phyloP scores from a whole-genome alignment of 2,797 vertebrate species.

The Petrocephalus sullivani region DNA sequence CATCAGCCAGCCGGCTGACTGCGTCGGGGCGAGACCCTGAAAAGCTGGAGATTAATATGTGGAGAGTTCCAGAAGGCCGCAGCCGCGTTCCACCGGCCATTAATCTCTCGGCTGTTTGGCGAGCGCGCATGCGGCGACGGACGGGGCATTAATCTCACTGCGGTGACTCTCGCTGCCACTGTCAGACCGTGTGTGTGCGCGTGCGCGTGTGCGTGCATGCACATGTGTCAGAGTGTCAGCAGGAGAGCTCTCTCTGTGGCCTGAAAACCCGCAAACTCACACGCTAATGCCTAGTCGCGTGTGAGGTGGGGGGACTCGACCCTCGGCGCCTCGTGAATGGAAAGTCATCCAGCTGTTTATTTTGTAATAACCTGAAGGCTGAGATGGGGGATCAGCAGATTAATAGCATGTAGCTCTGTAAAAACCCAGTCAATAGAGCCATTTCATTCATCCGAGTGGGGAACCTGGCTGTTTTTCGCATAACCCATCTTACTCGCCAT shows the following conservation, averaged over 20 bases:
- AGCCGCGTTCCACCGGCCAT: constrained; percentile 45
- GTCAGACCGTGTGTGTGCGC: background rate
- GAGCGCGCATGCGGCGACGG: background rate
- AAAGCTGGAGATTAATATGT: constrained; percentile 55
- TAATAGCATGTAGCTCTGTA: background rate
- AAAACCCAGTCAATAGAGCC: background rate
- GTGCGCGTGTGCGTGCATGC: constrained; percentile 13
- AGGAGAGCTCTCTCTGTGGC: background rate
- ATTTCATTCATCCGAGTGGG: background rate
- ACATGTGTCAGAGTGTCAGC: background rate
- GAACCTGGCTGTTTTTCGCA: background rate
- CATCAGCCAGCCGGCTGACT: constrained; percentile 48
- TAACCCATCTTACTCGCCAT: background rate
- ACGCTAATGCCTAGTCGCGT: background rate
- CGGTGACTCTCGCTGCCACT: background rate
- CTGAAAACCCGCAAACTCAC: background rate
- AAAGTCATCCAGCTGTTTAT: background rate
- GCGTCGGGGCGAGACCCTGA: constrained; percentile 32
- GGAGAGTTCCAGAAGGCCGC: constrained; percentile 38
- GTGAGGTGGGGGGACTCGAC: background rate
- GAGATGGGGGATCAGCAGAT: background rate
- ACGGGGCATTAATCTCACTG: constrained; percentile 19
- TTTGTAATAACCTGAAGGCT: background rate
- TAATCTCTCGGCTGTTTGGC: constrained; percentile 46
- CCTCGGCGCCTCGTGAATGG: background rate